Evolutionary conservation across 2,888 invertebrate species (phyloP), one percentile per base, ranked within the genome.

Genomic region (Octonoba sinensis): DNA sequence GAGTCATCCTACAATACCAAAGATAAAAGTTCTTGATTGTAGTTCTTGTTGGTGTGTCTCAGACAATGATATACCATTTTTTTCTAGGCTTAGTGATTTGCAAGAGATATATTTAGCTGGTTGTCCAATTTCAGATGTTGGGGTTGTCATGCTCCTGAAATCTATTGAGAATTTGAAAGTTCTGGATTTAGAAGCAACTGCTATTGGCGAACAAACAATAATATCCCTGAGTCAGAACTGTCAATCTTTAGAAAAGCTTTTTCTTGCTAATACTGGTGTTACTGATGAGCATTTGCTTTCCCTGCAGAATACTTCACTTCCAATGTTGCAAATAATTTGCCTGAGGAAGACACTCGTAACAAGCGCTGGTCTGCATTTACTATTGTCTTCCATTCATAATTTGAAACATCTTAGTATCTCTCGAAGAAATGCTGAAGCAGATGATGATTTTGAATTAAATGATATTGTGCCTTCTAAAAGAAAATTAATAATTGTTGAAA

Each of bases 1-100:
- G 0, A 78, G 77, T 65, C 83, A 74, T 46, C 77, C 78, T 4
- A 78, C 77, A 0, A 74, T 77, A 47, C 83, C 83, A 16, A 83
- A 83, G 46, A 78, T 83, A 27, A 73, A 77, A 51, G 69, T 77
- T 0, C 54, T 83, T 6, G 83, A 83, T 49, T 78, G 73, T 44
- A 83, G 59, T 20, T 69, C 73, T 4, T 83, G 83, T 49, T 83
- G 83, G 83, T 78, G 83, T 59, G 27, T 83, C 22, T 20, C 36
- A 16, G 78, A 83, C 49, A 67, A 77, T 27, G 83, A 83, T 49
- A 64, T 83, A 49, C 78, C 78, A 0, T 78, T 83, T 24, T 78
- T 83, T 44, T 77, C 77, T 3, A 56, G 83, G 20, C 74, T 83
- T 13, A 64, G 65, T 22, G 83, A 83, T 67, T 27, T 83, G 15